Conservation (phyloP, 1,140 invertebrate genomes). For the Pseudomyrmex cubaensis region DNA sequence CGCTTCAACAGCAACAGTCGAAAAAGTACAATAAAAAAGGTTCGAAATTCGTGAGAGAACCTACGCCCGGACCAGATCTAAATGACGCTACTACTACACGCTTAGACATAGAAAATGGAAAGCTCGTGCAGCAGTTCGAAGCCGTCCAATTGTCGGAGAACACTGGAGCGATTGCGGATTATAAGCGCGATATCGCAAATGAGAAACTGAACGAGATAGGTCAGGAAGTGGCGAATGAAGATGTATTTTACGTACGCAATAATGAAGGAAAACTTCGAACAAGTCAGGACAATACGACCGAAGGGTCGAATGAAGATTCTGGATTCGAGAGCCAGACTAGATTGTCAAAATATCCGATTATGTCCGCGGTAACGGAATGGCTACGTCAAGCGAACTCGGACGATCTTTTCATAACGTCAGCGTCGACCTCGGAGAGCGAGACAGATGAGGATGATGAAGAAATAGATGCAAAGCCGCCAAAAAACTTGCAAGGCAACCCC, state of each 20-base stretch:
- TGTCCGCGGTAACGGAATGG: constrained; percentile 84
- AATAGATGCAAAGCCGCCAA: constrained; percentile 80
- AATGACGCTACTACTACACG: constrained; percentile 26
- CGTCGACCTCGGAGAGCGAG: constrained; percentile 66
- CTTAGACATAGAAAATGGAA: constrained; percentile 33
- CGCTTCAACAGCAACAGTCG: constrained; percentile 13
- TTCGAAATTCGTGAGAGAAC: constrained; percentile 78
- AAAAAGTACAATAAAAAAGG: constrained; percentile 77
- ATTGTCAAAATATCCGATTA: constrained; percentile 78
- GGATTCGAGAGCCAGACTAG: constrained; percentile 78
- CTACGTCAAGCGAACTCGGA: constrained; percentile 78
- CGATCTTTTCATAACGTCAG: constrained; percentile 75
- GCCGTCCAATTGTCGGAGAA: constrained; percentile 58
- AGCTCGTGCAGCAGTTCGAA: constrained; percentile 22
- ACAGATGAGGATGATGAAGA: constrained; percentile 72
- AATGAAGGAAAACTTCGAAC: constrained; percentile 52
- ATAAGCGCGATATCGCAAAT: constrained; percentile 19
- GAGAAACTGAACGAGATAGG: constrained; percentile 22
- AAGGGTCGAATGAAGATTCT: constrained; percentile 77
- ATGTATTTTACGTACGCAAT: not conserved
- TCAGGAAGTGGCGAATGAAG: not conserved
- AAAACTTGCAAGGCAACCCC: constrained; percentile 87
- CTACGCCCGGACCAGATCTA: constrained; percentile 79
- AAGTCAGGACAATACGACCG: constrained; percentile 48
- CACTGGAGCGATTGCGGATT: not conserved